Evolutionary conservation across 2,888 invertebrate species (phyloP).

Genomic region (Hermaeophaga mercurialis): DNA sequence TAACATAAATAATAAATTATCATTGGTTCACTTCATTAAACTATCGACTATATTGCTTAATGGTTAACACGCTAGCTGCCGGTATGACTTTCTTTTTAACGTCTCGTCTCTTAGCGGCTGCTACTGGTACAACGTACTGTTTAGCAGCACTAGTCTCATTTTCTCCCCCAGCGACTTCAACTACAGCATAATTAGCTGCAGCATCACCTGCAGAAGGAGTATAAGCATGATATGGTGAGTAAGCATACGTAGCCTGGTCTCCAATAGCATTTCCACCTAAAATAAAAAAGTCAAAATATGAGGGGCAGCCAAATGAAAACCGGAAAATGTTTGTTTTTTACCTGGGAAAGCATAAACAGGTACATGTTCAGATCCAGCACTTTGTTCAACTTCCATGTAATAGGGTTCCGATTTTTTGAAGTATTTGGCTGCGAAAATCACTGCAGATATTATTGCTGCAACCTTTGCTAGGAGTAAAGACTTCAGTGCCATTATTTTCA

Average conservation of each 20-base stretch:
- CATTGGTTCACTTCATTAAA: no score
- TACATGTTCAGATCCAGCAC: constrained; percentile 36
- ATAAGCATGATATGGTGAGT: constrained; percentile 22
- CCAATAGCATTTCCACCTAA: background rate
- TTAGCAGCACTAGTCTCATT: constrained; percentile 28
- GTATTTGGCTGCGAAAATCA: constrained; percentile 55
- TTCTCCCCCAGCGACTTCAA: constrained; percentile 30
- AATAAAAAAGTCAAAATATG: background rate
- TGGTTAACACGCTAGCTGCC: constrained; percentile 30
- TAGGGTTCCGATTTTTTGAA: constrained; percentile 38
- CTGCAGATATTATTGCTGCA: constrained; percentile 67
- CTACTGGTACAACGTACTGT: constrained; percentile 10
- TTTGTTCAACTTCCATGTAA: constrained; percentile 59
- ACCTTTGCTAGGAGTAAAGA: constrained; percentile 72
- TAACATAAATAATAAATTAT: no score
- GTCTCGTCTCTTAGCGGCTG: constrained; percentile 33
- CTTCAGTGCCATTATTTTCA: constrained; percentile 62
- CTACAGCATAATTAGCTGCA: constrained; percentile 39
- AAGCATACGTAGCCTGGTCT: background rate
- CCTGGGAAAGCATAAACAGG: constrained; percentile 35
- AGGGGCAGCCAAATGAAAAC: background rate
- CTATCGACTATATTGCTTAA: constrained; percentile 29
- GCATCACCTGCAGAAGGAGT: constrained; percentile 24
- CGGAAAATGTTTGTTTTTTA: background rate
- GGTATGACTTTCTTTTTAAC: constrained; percentile 28